Base-by-base conservation (phyloP, 2,797 vertebrate genomes). In the Scarus forsteni region DNA sequence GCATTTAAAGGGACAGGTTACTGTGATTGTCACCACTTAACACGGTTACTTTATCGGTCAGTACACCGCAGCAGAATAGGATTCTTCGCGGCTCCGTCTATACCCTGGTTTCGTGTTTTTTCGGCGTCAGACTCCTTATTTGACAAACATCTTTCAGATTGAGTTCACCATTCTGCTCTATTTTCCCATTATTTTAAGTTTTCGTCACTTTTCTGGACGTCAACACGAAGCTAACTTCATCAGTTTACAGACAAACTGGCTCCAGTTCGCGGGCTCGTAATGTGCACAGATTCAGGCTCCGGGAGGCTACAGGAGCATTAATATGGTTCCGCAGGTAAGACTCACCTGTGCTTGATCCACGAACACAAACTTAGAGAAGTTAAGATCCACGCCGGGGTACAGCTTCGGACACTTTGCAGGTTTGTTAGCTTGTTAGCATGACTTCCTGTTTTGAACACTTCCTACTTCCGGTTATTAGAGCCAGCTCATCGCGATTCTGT, bases 381-480 rank as follows among this genome's bases (percentile, higher is more conserved):
- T 34, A 15, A 34, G 9, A 9, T 16, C 10, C 19, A 4, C 36
- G 44, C 55, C 11, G 16, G 39, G 10, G 40, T 3, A 8, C 2
- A 3, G 11, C 42, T 48, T 14, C 3, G 6, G 19, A 27, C 8
- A 12, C 62, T 46, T 34, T 12, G 16, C 36, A 1, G 8, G 1
- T 18, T 8, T 3, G 15, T 39, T 79, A 73, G 66, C 60, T 9
- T 34, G 45, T 59, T 84, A 77, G 65, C 78, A 36, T 57, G 57
- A 38, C 66, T 48, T 64, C 38, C 12, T 16, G 12, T 19, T 49
- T 10, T 40, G 59, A 77, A 58, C 55, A 71, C 79, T 73, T 83
- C 72, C 69, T 46, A 35, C 34, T 90, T 91, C 85, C 84, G 84
- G 51, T 2, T 11, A 50, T 65, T 62, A 77, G n/a, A 42, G 86